Evolutionary conservation across 2,797 vertebrate species (phyloP).

Genomic region (Amniataba percoides): DNA sequence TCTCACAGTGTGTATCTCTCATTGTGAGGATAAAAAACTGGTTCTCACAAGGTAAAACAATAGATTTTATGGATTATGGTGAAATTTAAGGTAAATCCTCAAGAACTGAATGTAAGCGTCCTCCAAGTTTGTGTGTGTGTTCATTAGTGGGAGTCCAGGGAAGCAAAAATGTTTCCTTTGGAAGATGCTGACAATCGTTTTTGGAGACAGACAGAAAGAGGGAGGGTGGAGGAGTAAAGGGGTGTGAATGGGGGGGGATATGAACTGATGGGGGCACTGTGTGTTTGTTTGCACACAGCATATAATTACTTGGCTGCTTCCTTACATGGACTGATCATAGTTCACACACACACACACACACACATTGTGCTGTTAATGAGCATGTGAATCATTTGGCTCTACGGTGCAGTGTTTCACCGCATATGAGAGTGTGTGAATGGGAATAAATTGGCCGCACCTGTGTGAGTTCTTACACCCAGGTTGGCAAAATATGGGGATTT

Average conservation of each 20-base stretch:
- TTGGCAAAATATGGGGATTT: background rate
- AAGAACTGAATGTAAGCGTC: background rate
- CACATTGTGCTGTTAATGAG: constrained; percentile 68
- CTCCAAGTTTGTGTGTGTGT: background rate
- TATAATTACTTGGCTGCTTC: constrained; percentile 74
- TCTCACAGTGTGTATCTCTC: background rate
- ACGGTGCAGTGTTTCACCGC: constrained; percentile 3
- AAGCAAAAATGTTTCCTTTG: constrained; percentile 17
- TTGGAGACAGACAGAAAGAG: constrained; percentile 12
- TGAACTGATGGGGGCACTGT: constrained; percentile 19
- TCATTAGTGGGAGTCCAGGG: constrained; percentile 1
- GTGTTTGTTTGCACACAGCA: constrained; percentile 75
- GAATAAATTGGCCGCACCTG: constrained; percentile 8
- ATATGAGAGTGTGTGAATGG: constrained; percentile 12
- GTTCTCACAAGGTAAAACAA: constrained; percentile 8
- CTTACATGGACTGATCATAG: constrained; percentile 66
- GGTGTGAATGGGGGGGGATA: background rate
- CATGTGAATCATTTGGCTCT: constrained; percentile 67
- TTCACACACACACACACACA: constrained; percentile 44
- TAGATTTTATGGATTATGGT: background rate
- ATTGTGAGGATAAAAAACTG: background rate
- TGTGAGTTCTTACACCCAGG: constrained; percentile 8
- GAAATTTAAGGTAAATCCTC: background rate
- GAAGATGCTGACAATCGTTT: constrained; percentile 19
- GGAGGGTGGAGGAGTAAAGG: constrained; percentile 1